A percentile compares a stretch with the other conserved stretches of the same genome.
Conservation (phyloP, 2,797 vertebrate genomes). For the Sparus aurata region DNA sequence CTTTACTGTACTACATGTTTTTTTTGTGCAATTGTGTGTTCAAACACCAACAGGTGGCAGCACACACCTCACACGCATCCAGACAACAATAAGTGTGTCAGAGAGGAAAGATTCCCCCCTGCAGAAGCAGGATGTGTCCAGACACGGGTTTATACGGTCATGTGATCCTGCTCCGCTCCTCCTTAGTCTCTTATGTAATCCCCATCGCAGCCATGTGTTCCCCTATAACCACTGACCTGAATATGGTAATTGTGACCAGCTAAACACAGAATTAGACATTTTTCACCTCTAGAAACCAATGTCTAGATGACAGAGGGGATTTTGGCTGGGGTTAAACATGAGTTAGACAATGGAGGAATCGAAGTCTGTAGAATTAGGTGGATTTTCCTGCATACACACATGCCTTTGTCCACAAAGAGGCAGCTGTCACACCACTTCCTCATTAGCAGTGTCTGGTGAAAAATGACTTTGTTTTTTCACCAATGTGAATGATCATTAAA, state of each 20-base stretch:
- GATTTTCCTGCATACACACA: slow-evolving; percentile 14
- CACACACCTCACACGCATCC: slow-evolving; percentile 28
- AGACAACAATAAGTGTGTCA: slow-evolving; percentile 58
- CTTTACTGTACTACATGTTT: not conserved
- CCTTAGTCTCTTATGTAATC: slow-evolving; percentile 75
- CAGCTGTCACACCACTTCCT: slow-evolving; percentile 63
- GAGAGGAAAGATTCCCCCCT: slow-evolving; percentile 57
- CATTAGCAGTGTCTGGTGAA: slow-evolving; percentile 23
- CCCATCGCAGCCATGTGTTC: slow-evolving; percentile 60
- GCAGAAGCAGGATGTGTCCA: slow-evolving; percentile 65
- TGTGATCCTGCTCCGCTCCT: slow-evolving; percentile 64
- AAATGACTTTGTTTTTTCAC: slow-evolving; percentile 13
- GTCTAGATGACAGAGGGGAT: not conserved
- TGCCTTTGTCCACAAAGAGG: slow-evolving; percentile 45
- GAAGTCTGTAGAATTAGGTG: not conserved
- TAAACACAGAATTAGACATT: not conserved
- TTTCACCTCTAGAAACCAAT: not conserved
- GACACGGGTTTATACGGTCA: slow-evolving; percentile 64
- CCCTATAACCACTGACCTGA: slow-evolving; percentile 55
- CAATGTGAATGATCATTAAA: slow-evolving; percentile 14
- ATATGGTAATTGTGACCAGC: slow-evolving; percentile 43
- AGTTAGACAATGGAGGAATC: not conserved
- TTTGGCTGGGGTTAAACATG: not conserved
- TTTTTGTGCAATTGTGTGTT: not conserved
- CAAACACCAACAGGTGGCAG: slow-evolving; percentile 67